Percentiles rank a stretch among this genome's conserved stretches.
These are phyloP conservation scores for Telmatherina bonti DNA, from an alignment of 2,797 vertebrate species.

Conservation along the genomic window DNA sequence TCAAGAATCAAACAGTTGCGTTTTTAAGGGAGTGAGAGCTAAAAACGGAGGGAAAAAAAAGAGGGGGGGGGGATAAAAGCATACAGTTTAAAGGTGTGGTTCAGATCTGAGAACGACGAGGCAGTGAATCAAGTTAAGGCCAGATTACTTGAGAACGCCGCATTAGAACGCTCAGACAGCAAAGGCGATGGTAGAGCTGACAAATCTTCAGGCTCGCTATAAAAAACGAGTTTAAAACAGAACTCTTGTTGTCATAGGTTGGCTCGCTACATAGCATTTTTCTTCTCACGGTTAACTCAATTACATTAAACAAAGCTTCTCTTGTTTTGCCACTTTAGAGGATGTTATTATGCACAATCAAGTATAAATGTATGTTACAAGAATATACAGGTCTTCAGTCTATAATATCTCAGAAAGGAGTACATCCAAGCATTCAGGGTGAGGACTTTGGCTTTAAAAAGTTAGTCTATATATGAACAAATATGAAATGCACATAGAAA, in stretches of 20 bases:
- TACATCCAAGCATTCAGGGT: constrained; percentile 85
- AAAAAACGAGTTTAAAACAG: constrained; percentile 57
- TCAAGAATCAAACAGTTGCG: constrained; percentile 68
- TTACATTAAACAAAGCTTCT: constrained; percentile 80
- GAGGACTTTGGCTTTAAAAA: constrained; percentile 86
- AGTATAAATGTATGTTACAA: constrained; percentile 87
- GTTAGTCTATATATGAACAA: constrained; percentile 82
- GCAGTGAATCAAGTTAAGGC: constrained; percentile 82
- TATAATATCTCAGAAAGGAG: constrained; percentile 77
- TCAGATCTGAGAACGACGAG: constrained; percentile 67
- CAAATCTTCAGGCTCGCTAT: constrained; percentile 62
- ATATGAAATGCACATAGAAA: constrained; percentile 75
- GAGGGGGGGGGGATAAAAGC: constrained; percentile 33
- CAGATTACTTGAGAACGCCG: constrained; percentile 73
- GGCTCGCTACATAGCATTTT: constrained; percentile 70
- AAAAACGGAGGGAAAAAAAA: constrained; percentile 29
- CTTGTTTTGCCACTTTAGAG: constrained; percentile 62
- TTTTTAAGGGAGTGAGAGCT: constrained; percentile 33
- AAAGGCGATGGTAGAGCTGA: constrained; percentile 68
- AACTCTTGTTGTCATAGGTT: constrained; percentile 60
- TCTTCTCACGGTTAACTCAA: constrained; percentile 71
- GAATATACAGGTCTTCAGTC: constrained; percentile 85
- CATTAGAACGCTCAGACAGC: constrained; percentile 63
- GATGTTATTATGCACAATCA: constrained; percentile 84
- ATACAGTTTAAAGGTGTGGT: constrained; percentile 60